Base-by-base conservation (phyloP, 64 coral and sea anemone genomes). In the Montipora sp. region DNA sequence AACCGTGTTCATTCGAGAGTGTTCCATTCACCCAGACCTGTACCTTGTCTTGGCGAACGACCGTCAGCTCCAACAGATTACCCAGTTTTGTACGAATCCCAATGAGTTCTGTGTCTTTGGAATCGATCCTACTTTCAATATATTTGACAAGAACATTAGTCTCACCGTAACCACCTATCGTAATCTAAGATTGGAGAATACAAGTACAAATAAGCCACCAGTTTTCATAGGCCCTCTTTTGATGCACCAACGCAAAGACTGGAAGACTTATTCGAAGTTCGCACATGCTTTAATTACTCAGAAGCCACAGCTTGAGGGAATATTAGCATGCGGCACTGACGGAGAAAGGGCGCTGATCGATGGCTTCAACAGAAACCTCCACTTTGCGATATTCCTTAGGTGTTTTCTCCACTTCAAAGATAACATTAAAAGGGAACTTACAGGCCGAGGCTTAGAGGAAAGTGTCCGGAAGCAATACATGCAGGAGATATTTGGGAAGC, bases 41-140 rank as follows among this genome's bases (percentile, higher is more conserved):
- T 89, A 58, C 43, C 7, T 89, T 53, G 87, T 90, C 59, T 55
- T 94, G 13, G 87, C 93, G 10, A 92, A 87, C 55, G 70, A 93
- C 60, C 76, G 84, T 21, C 84, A 93, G 75, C 47, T 88, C 1
- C 61, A 83, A 47, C 21, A 94, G 12, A 20, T 94, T 36, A 36
- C 72, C 43, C 51, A 77, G 55, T 94, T 94, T 66, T 89, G 79
- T 51, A 94, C 88, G 7, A 94, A 89, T 68, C 80, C 93, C 18
- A 90, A 72, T 27, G 93, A 94, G 13, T 94, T 93, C 75, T 80
- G 93, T 77, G 74, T 90, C 27, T 89, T 94, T 66, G 78, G 93
- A 77, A 88, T 89, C 58, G 79, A 94, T 47, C 93, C 92, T 9
- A 86, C 80, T 27, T 90, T 90, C 47, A 90, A 94, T 73, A 90